Percentiles rank a stretch among this genome's conserved stretches.
These are phyloP conservation scores for Acholoe squamosa DNA, from an alignment of 2,888 invertebrate genomes.

Conservation along the genomic window DNA sequence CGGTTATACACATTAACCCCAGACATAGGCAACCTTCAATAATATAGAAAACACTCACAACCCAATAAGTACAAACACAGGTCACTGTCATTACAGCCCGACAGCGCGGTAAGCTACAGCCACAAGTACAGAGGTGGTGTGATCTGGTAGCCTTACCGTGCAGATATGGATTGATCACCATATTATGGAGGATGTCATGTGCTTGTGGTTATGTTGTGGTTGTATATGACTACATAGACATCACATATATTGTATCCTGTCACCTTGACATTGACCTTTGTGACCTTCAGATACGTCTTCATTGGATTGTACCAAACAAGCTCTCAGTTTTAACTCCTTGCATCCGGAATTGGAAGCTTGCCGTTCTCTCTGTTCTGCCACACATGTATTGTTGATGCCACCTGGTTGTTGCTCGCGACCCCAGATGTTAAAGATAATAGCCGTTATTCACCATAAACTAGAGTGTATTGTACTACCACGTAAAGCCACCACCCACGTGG, in stretches of 20 bases:
- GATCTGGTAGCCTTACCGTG: too few species aligned
- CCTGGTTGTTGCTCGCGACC: background rate
- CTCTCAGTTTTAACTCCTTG: too few species aligned
- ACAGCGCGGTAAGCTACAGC: background rate
- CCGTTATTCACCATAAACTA: conserved; percentile 55
- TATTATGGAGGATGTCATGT: conserved; percentile 41
- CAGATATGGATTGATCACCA: background rate
- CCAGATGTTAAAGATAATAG: background rate
- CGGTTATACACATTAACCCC: background rate
- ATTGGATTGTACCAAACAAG: background rate
- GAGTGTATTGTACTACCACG: conserved; percentile 46
- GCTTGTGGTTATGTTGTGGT: conserved; percentile 43
- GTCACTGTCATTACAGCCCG: background rate
- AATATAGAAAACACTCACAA: too few species aligned
- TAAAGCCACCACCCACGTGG: too few species aligned
- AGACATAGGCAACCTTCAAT: conserved; percentile 19
- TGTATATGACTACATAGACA: conserved; percentile 52
- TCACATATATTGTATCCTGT: conserved; percentile 42
- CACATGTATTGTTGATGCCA: conserved; percentile 16
- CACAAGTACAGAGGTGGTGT: background rate
- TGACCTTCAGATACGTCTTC: background rate
- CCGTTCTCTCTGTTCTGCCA: background rate
- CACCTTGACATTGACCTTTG: background rate
- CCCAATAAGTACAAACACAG: background rate
- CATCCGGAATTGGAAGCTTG: too few species aligned